Conservation (phyloP, 2,888 invertebrate genomes). For the Diaphora mendica region DNA sequence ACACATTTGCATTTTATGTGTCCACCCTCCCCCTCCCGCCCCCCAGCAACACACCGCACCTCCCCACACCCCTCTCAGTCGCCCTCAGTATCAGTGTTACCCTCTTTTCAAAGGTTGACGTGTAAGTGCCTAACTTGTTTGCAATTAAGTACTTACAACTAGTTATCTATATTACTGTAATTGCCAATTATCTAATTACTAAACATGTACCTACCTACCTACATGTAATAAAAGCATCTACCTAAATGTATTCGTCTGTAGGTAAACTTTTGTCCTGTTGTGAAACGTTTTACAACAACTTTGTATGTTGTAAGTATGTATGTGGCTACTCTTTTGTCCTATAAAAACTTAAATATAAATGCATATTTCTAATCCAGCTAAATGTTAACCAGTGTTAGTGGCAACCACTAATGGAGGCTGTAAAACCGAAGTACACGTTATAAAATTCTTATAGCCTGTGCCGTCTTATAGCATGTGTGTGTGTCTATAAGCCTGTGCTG, state of each 20-base stretch:
- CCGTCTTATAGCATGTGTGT: too few species aligned
- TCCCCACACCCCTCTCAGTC: neutral
- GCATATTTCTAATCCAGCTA: slow-evolving; percentile 30
- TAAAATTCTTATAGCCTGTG: slow-evolving; percentile 44
- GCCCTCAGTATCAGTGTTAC: neutral
- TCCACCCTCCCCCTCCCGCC: neutral
- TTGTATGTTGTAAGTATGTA: neutral
- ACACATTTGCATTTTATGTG: slow-evolving; percentile 26
- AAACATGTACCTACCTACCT: neutral
- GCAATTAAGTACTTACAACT: neutral
- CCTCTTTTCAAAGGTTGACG: neutral
- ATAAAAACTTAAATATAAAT: neutral
- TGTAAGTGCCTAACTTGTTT: neutral
- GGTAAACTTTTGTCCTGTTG: neutral
- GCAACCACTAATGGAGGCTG: slow-evolving; percentile 39
- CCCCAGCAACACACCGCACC: neutral
- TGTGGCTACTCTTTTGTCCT: neutral
- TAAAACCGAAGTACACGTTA: slow-evolving; percentile 42
- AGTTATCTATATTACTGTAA: neutral
- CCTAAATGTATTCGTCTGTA: neutral
- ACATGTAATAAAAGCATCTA: neutral
- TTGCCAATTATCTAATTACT: neutral
- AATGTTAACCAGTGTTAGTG: slow-evolving; percentile 47
- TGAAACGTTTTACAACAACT: neutral
- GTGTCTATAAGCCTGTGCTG: slow-evolving; percentile 12